Percentiles rank a stretch among this genome's conserved stretches.
phyloP scores from a whole-genome alignment of 2,888 invertebrate genomes.

The Andrena praecox region DNA sequence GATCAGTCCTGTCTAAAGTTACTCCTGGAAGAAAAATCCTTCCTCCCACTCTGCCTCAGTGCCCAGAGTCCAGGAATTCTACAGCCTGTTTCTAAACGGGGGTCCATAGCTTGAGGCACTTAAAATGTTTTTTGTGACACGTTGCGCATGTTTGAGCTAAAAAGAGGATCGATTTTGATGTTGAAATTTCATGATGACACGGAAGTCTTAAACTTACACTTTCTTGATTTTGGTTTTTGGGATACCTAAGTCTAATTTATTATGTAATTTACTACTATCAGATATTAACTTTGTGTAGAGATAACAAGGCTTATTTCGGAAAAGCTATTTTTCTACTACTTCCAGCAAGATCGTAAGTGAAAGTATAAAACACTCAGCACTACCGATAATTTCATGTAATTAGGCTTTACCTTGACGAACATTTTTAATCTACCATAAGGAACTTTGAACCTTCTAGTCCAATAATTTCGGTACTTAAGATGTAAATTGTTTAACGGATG shows the following conservation, averaged over 20 bases:
- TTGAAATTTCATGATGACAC: too few relatives aligned
- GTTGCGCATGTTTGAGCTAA: too few relatives aligned
- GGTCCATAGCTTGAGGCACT: not conserved
- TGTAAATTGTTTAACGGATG: too few relatives aligned
- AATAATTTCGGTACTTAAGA: not conserved
- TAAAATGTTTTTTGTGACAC: too few relatives aligned
- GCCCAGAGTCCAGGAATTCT: not conserved
- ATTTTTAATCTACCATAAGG: not conserved
- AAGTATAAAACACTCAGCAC: conserved; percentile 1
- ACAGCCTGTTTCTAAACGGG: not conserved
- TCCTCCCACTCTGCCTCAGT: not conserved
- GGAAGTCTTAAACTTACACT: too few relatives aligned
- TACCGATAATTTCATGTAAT: conserved; percentile 7
- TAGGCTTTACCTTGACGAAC: conserved; percentile 6
- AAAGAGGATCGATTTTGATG: too few relatives aligned
- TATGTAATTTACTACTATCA: too few relatives aligned
- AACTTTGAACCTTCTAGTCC: not conserved
- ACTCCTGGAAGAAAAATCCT: not conserved
- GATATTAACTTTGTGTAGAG: too few relatives aligned
- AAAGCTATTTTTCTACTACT: not conserved
- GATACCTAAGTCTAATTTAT: too few relatives aligned
- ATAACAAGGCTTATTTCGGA: not conserved
- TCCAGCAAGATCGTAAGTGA: conserved; percentile 7
- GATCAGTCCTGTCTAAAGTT: not conserved
- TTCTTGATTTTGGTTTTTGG: too few relatives aligned